Evolutionary conservation across 2,797 vertebrate species (phyloP), one percentile per base, ranked within the genome.

Genomic region (Lutjanus campechanus): DNA sequence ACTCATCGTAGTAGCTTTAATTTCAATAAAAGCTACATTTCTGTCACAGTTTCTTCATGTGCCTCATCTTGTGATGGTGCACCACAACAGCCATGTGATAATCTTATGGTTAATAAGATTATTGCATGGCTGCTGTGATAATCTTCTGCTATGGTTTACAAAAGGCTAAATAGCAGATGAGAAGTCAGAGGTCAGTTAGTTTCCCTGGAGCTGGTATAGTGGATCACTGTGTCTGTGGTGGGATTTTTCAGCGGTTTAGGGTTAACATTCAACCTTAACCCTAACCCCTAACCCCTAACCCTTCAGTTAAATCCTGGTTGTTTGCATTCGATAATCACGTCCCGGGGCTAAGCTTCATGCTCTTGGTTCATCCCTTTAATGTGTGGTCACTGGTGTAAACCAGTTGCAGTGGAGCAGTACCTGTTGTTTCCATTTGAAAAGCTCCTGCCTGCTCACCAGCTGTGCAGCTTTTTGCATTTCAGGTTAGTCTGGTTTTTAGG

Each of bases 401-500:
- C 53, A 51, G 17, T 1, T 11, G 44, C 20, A 17, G 29, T 40
- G 44, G 58, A 51, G 11, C 46, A 46, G 58, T 12, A 0, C 29
- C 4, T 36, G 16, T 36, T 22, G 60, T 78, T 83, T 71, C 64
- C 79, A 67, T 72, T 67, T 76, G 55, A 78, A 86, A 76, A 67
- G 79, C 63, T 76, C 56, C 13, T n/a, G n/a, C n/a, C 55, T 15
- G 73, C 69, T 65, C 25, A 72, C 69, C 76, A 81, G 77, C 83
- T 83, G 81, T 44, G 50, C 71, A 8, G 8, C 46, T 61, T 69
- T 69, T 73, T 77, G 53, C 56, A 74, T 75, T 78, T 71, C 49
- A 59, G 47, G 16, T 22, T 19, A 62, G 46, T 60, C 43, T 62
- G 43, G 36, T 63, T 58, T 63, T 58, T 65, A 17, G 41, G 46